A percentile compares a stretch with the other conserved stretches of the same genome.
Conservation (phyloP, 2,797 vertebrate genomes). For the Falco concolor region DNA sequence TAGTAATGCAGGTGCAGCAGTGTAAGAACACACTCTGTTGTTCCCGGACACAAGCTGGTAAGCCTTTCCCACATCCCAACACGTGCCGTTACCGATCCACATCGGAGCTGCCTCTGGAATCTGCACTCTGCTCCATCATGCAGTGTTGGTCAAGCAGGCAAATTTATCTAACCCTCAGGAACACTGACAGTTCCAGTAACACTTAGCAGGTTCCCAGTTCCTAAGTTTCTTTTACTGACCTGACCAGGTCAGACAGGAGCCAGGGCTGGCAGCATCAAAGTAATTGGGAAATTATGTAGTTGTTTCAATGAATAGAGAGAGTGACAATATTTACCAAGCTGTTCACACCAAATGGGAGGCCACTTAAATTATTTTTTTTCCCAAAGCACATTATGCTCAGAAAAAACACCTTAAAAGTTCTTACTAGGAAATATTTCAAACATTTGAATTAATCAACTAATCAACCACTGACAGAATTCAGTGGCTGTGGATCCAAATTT, state of each 20-base stretch:
- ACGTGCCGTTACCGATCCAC: rapidly evolving
- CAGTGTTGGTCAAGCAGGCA: neutral
- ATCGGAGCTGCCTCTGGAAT: neutral
- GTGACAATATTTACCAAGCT: neutral
- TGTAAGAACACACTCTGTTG: rapidly evolving
- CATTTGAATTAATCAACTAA: neutral
- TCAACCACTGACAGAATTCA: neutral
- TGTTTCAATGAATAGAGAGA: neutral
- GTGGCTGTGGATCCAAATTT: neutral
- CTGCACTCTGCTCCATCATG: neutral
- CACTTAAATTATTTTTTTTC: neutral
- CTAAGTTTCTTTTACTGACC: neutral
- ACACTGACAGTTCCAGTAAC: rapidly evolving
- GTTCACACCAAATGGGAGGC: neutral
- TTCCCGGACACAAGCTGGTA: neutral
- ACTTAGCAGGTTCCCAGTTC: neutral
- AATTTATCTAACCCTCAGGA: neutral
- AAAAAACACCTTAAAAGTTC: neutral
- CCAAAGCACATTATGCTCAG: neutral
- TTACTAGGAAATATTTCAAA: neutral
- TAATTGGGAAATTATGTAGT: neutral
- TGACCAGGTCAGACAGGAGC: neutral
- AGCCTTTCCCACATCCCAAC: neutral
- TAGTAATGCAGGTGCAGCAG: neutral
- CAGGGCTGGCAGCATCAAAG: neutral